Base-by-base conservation (phyloP, 2,113 vertebrate genomes). In the Semicossyphus pulcher region DNA sequence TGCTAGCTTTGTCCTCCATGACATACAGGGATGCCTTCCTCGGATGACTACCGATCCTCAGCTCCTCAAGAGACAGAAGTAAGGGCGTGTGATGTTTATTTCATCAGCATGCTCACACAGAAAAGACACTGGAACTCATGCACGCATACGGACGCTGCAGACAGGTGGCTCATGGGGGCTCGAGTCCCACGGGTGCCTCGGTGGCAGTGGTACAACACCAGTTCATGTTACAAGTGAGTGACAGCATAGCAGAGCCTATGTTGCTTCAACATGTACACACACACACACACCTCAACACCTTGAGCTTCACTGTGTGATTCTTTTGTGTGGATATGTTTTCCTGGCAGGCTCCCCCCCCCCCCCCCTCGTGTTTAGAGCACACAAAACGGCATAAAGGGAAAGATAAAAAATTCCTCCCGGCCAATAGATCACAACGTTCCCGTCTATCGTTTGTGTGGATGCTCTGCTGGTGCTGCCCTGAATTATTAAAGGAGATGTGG, bases 401-500 rank as follows among this genome's bases (percentile, higher is more conserved):
- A 53, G 49, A 73, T 60, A 66, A 74, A 76, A 86, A 77, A 77
- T 31, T 62, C 66, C 86, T 80, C 16, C 34, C 6, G 69, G 80
- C 85, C 45, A 63, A n/a, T 53, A 64, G 73, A 86, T 84, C 83
- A 80, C 26, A 80, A 63, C 32, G 45, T 70, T 69, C 56, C 81
- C 65, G 60, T 80, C 80, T 51, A 86, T 69, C 10, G 59, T 79
- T 86, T 75, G 78, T 76, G 76, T 42, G 61, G 61, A 76, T 60
- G 44, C 63, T 78, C 52, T 54, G 72, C 69, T 77, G 31, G 67
- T 78, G 86, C 75, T 0, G 51, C 68, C 52, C 69, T 92, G 84
- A 91, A 93, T 92, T 92, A 93, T 91, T 92, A 81, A 92, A 87
- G 76, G 67, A 76, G 80, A 89, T 80, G 79, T 83, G 78, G 84